These are phyloP conservation scores for Nipponacmea schrenckii DNA, from an alignment of 2,888 invertebrate genomes.

Conservation along the genomic window DNA sequence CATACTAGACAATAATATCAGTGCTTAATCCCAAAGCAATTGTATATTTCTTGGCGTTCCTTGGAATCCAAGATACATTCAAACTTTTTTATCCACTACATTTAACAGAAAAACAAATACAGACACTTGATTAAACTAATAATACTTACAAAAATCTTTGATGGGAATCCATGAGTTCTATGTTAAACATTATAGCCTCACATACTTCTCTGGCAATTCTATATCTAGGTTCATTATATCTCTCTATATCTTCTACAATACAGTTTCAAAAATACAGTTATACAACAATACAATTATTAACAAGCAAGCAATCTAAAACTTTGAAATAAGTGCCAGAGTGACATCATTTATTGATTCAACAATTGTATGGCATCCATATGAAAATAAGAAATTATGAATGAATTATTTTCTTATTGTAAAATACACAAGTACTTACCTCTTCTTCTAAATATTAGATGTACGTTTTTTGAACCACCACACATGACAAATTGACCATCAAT, in stretches of 20 bases:
- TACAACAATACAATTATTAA: not conserved
- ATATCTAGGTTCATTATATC: conserved; percentile 59
- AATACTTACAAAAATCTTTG: conserved; percentile 46
- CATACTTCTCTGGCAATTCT: conserved; percentile 62
- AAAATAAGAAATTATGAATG: no score
- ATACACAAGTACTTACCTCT: conserved; percentile 44
- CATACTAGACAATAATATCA: no score
- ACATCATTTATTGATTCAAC: no score
- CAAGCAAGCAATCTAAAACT: no score
- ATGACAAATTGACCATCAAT: conserved; percentile 60
- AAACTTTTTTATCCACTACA: not conserved
- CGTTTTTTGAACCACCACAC: conserved; percentile 70
- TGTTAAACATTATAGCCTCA: conserved; percentile 55
- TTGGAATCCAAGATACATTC: no score
- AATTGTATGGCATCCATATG: no score
- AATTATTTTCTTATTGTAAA: no score
- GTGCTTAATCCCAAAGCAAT: no score
- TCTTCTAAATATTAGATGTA: conserved; percentile 66
- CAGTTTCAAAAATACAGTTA: conserved; percentile 3
- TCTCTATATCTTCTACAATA: conserved; percentile 53
- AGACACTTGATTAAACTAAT: not conserved
- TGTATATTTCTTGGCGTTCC: no score
- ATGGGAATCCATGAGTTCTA: conserved; percentile 49
- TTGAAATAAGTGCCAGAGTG: no score
- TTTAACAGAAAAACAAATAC: not conserved